Evolutionary conservation across 2,888 invertebrate genomes (phyloP), one percentile per base, ranked within the genome.

Genomic region (Drosophila falleni): DNA sequence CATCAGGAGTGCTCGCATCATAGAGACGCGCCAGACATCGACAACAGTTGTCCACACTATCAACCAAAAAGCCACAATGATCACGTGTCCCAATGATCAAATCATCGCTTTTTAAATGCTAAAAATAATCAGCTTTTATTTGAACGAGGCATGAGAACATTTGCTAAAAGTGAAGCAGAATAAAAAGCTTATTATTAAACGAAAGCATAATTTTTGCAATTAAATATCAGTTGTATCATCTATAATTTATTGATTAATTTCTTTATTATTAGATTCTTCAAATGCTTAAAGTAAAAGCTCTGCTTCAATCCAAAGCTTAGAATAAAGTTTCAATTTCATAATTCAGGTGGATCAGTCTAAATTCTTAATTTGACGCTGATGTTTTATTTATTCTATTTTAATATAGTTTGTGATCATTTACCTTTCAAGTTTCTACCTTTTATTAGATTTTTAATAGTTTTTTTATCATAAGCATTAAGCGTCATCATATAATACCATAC

Each of bases 31-130:
- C 19, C 53, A 54, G 44, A 51, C 50, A 47, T 1, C 41, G 63
- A 78, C 71, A 80, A 69, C 78, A 69, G 80, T 78, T 80, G 80
- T 71, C 54, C 63, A 60, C 56, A 50, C 37, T 47, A 37, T 63
- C 33, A 63, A 10, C 23, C 16, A 37, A 50, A 44, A 68, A 42
- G 29, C 69, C 69, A 49, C 55, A 79, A 79, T 19, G 60, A 62
- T 67, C 65, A 51, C 41, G 66, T 58, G 54, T 58, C 55, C 42
- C 44, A 15, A 44, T 26, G 39, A 39, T 50, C 44, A 37, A 31
- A 15, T 46, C 26, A 42, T 41, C 29, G 39, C 29, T 31, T 42
- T 8, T 19, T 65, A 44, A 61, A 61, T 58, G 31, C 56, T 35
- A n/a, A 50, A 55, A 19, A 41, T 37, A 15, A 37, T 23, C 13